Evolutionary conservation across 2,797 vertebrate species (phyloP).

Genomic region (Micromesistius poutassou): DNA sequence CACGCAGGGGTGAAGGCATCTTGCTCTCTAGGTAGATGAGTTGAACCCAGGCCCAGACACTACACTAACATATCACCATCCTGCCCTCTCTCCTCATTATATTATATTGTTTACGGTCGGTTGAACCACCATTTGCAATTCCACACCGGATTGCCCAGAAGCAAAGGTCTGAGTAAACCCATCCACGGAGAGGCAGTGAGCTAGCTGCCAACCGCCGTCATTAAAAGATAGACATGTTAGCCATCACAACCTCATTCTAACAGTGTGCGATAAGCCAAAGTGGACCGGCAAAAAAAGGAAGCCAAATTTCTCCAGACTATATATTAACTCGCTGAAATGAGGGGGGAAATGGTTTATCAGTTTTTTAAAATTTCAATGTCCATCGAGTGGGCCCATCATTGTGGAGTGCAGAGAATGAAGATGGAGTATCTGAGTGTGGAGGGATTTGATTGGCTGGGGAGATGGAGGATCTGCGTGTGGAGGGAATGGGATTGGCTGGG

Average conservation of each 20-base stretch:
- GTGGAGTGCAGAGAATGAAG: not conserved
- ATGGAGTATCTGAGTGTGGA: slow-evolving; percentile 7
- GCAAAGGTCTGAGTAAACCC: slow-evolving; percentile 25
- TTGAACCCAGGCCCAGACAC: not conserved
- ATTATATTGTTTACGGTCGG: not conserved
- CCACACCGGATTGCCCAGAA: slow-evolving; percentile 23
- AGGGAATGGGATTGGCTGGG: too few species aligned
- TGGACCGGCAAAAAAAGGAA: slow-evolving; percentile 17
- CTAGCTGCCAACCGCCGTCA: not conserved
- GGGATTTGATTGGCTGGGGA: not conserved
- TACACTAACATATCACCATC: not conserved
- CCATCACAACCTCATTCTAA: slow-evolving; percentile 27
- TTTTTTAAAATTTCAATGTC: slow-evolving; percentile 8
- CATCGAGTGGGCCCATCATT: not conserved
- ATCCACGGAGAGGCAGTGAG: not conserved
- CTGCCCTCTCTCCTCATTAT: not conserved
- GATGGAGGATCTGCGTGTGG: slow-evolving; percentile 4
- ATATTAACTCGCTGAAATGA: slow-evolving; percentile 25
- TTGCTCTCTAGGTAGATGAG: not conserved
- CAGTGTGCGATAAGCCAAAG: slow-evolving; percentile 26
- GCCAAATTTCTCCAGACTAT: slow-evolving; percentile 26
- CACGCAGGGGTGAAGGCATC: not conserved
- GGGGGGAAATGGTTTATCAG: not conserved
- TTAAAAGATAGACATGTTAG: slow-evolving; percentile 8
- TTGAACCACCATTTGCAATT: not conserved